Evolutionary conservation across 2,113 vertebrate species (phyloP), one percentile per base, ranked within the genome.

Genomic region (Mus spicilegus): DNA sequence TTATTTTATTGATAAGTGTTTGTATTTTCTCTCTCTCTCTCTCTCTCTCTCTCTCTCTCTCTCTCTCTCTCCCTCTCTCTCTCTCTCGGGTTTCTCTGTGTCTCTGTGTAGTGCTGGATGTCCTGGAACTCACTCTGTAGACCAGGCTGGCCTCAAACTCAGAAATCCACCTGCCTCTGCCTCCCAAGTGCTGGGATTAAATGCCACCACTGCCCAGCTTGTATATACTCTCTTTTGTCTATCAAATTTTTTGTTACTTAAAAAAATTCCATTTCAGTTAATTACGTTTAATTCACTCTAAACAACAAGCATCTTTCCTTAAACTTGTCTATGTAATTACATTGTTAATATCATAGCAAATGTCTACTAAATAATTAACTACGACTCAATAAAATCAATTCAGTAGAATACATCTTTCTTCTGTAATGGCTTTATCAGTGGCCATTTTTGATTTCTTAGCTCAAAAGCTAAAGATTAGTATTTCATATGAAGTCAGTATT

Each of bases 341-440:
- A 96, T 89, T 94, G 82, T 82, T 61, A 91, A 75, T 19, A 90
- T 1, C 72, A 1, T 28, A 2, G 4, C 42, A 90, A n/a, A 46
- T 26, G 0, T 91, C 24, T 42, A 42, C 90, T 88, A 97, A 61
- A 73, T 96, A 97, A 95, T 95, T 97, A 96, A 90, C 4, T 90
- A 51, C 12, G 28, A 75, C 90, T 95, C 39, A 58, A 14, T 49
- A 89, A 70, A 95, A 91, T 58, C 28, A 7, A 36, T 58, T 63
- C 4, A 86, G 11, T 56, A 14, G 51, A n/a, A 42, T 67, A 95
- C 4, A 36, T 17, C 16, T 70, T 86, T 93, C 26, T 91, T 96
- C 91, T 13, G 58, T 49, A 61, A 89, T 93, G 91, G 7, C 16
- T 94, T 70, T 96, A 42, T 96, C 81, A 93, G 84, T 92, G 85